A percentile compares a stretch with the other conserved stretches of the same genome.
phyloP scores from a whole-genome alignment of 2,113 vertebrate genomes.

The Cisticola juncidis region DNA sequence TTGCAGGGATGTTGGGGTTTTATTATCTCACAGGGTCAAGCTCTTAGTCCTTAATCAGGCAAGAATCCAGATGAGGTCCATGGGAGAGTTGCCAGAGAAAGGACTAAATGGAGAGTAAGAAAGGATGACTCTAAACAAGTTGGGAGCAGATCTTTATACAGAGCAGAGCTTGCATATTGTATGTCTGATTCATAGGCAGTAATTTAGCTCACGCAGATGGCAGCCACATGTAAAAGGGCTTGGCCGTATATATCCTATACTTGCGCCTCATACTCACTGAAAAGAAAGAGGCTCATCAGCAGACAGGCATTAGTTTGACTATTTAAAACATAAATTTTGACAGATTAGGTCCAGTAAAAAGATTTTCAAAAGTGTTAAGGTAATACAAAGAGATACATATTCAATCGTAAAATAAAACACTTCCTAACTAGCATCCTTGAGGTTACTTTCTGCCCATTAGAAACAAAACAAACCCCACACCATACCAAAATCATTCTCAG shows the following conservation, averaged over 20 bases:
- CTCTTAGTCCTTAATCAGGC: slow-evolving; percentile 42
- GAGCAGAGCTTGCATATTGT: slow-evolving; percentile 7
- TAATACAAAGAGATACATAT: not conserved
- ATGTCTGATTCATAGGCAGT: slow-evolving; percentile 11
- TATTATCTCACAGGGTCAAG: slow-evolving; percentile 43
- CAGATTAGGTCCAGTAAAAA: not conserved
- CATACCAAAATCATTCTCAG: not conserved
- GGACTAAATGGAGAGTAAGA: slow-evolving; percentile 30
- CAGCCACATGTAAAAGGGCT: slow-evolving; percentile 37
- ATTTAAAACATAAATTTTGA: not conserved
- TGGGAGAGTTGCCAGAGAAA: slow-evolving; percentile 25
- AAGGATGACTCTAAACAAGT: slow-evolving; percentile 39
- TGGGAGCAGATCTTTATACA: slow-evolving; percentile 18
- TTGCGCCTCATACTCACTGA: not conserved
- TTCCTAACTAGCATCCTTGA: not conserved
- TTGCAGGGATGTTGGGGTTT: not conserved
- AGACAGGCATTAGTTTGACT: not conserved
- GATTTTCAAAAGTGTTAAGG: not conserved
- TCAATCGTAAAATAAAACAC: not conserved
- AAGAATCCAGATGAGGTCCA: slow-evolving; percentile 27
- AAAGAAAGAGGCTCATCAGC: not conserved
- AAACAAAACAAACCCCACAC: not conserved
- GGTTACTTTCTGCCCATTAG: not conserved
- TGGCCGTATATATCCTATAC: not conserved
- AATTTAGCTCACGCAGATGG: slow-evolving; percentile 21